phyloP scores from a whole-genome alignment of 64 coral and sea anemone species.

The Stichodactyla helianthus region DNA sequence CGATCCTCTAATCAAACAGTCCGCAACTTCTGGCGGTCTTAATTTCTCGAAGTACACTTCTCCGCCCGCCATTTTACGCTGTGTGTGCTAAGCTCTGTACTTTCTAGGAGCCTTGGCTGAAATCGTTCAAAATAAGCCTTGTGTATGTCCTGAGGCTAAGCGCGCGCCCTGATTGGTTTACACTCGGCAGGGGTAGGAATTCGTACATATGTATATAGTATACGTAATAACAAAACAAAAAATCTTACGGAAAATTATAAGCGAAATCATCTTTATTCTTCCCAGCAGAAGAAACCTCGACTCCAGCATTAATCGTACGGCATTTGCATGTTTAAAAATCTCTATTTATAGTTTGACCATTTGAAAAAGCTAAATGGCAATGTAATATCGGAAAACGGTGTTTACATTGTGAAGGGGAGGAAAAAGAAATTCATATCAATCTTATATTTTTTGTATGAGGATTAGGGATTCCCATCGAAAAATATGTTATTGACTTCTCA shows the following conservation, averaged over 20 bases:
- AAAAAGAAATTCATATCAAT: background rate
- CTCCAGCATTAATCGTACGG: background rate
- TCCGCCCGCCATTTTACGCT: conserved; percentile 84
- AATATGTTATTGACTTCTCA: background rate
- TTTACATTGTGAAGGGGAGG: background rate
- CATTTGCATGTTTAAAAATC: conserved; percentile 2
- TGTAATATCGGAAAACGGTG: background rate
- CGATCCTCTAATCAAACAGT: conserved; percentile 84
- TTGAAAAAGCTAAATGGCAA: background rate
- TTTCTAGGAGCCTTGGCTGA: background rate
- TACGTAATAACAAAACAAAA: background rate
- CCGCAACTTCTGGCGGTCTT: conserved; percentile 77
- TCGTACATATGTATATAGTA: background rate
- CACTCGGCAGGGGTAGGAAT: background rate
- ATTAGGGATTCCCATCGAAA: conserved; percentile 6
- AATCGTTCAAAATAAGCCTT: conserved; percentile 40
- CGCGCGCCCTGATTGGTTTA: conserved; percentile 67
- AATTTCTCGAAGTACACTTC: conserved; percentile 86
- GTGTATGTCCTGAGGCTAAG: background rate
- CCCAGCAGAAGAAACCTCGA: background rate
- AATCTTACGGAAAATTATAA: background rate
- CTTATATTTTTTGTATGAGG: background rate
- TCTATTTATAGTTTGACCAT: background rate
- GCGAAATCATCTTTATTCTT: background rate
- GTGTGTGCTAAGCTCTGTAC: background rate